A percentile compares a stretch with the other conserved stretches of the same genome.
These are phyloP conservation scores for Globodera rostochiensis DNA, from an alignment of 1,140 invertebrate genomes.

Conservation along the genomic window DNA sequence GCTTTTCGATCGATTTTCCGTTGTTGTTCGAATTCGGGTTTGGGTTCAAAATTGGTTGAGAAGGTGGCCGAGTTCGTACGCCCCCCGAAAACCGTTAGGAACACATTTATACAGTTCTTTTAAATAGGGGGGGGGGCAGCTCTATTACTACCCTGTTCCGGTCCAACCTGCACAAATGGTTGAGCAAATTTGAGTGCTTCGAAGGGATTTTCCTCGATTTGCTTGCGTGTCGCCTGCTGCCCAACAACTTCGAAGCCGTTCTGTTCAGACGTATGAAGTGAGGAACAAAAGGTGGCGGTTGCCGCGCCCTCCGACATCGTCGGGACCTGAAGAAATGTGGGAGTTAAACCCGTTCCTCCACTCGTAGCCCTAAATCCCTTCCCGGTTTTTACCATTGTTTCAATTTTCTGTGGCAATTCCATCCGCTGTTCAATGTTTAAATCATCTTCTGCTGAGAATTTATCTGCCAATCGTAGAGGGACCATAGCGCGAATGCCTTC, in stretches of 20 bases:
- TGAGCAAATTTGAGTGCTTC: constrained; percentile 94
- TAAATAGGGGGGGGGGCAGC: no score
- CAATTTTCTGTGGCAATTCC: constrained; percentile 81
- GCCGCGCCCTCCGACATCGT: constrained; percentile 49
- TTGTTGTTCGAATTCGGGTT: not conserved
- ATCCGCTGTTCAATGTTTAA: constrained; percentile 79
- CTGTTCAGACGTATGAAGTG: constrained; percentile 31
- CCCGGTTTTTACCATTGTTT: constrained; percentile 31
- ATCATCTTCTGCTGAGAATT: constrained; percentile 68
- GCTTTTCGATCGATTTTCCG: no score
- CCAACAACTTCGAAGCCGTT: constrained; percentile 73
- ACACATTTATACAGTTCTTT: no score
- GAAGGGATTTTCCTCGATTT: constrained; percentile 88
- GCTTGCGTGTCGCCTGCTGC: constrained; percentile 80
- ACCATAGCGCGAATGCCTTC: constrained; percentile 80
- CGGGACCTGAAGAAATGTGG: constrained; percentile 28
- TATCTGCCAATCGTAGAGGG: constrained; percentile 70
- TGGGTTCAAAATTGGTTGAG: not conserved
- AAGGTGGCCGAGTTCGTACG: no score
- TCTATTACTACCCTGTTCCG: constrained; percentile 44
- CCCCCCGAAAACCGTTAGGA: no score
- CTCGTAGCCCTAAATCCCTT: no score
- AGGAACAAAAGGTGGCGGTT: constrained; percentile 50
- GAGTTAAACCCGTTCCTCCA: constrained; percentile 1
- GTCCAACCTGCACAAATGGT: constrained; percentile 80